Evolutionary conservation across 2,888 invertebrate genomes (phyloP), one percentile per base, ranked within the genome.

Genomic region (Escarpia spicata): DNA sequence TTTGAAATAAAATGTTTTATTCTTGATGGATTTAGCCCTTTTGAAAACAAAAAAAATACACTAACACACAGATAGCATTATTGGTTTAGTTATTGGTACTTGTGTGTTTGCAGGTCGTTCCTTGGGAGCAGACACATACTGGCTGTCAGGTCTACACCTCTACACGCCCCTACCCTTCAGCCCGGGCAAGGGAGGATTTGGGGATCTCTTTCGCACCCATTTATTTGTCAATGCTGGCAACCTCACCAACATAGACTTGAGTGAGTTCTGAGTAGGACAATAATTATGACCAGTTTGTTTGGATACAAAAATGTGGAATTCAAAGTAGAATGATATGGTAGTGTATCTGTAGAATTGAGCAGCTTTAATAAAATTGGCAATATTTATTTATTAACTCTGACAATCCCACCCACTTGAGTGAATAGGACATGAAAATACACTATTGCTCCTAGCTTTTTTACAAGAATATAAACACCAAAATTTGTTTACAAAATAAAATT

Each of bases 161-260:
- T 99, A 98, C 97, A 97, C 98, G 1, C 99, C 99, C 15, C 97
- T 99, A 93, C 99, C 99, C 26, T 99, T 99, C 97, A 97, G 97
- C 94, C 98, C 98, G 3, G 98, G 98, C 19, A 97, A 97, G 95
- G 98, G 98, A 91, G 98, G 98, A 10, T 97, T 99, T 94, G 98
- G 98, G 0, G 98, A 98, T 94, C 97, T 98, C 94, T 98, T 99
- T 96, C 97, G 98, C 93, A 97, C 98, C 90, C 99, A 99, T 97
- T 97, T 98, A 92, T 99, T 99, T 96, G 96, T 98, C 93, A 99
- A 98, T 96, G 97, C 97, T 92, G 99, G 99, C 94, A 98, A 98
- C 96, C 97, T 98, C 94, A 98, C 97, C 90, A 97, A 97, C 94
- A 96, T 97, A 92, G 96, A 97, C 94, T 95, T 96, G 91, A 96